phyloP scores from a whole-genome alignment of 2,113 vertebrate species.

The Tauraco erythrolophus region DNA sequence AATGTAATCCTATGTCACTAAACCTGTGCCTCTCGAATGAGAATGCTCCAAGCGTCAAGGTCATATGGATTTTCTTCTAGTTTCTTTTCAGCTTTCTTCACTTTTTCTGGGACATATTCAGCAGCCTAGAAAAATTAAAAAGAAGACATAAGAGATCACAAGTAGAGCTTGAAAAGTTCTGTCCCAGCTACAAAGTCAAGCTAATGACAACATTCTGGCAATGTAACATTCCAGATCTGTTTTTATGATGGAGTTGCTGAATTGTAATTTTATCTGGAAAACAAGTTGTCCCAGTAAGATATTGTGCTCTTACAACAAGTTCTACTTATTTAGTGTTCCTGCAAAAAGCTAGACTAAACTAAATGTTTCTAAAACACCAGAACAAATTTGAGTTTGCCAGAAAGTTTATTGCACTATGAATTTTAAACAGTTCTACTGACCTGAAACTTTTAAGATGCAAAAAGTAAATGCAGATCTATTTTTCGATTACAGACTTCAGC shows the following conservation, averaged over 20 bases:
- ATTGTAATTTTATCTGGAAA: neutral
- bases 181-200: neutral
- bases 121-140: constrained; percentile 82
- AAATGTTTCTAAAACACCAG: neutral
- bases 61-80: constrained; percentile 99
- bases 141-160: constrained; percentile 51
- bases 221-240: neutral
- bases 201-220: neutral
- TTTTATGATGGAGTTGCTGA: neutral
- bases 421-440: neutral
- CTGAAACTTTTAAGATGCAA: neutral
- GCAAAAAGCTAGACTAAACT: neutral
- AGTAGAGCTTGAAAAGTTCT: neutral
- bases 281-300: neutral
- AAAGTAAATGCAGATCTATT: neutral
- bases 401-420: neutral
- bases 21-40: constrained; percentile 99
- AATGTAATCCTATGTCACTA: constrained; percentile 99
- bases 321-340: neutral
- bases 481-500: neutral
- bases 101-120: constrained; percentile 99
- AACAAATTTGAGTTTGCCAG: neutral
- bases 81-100: constrained; percentile 99
- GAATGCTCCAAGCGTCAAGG: constrained; percentile 99
- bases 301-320: neutral